These are phyloP conservation scores for Selene dorsalis DNA, from an alignment of 2,797 vertebrate species.

Conservation along the genomic window DNA sequence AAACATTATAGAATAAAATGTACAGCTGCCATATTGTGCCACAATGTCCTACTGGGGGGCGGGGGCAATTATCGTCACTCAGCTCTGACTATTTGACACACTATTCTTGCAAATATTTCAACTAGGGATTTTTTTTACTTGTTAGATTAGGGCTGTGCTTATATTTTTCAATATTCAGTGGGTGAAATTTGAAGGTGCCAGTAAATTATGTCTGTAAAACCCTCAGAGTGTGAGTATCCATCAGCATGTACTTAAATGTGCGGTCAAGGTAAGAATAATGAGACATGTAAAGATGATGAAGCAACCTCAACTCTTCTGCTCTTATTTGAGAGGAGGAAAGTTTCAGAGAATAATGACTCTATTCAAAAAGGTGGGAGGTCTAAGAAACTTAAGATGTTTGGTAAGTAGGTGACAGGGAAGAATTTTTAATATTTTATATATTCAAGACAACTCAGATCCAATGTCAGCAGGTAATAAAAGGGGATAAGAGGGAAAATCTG, in stretches of 20 bases:
- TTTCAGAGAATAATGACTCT: not conserved
- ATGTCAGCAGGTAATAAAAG: conserved; percentile 44
- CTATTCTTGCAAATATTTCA: not conserved
- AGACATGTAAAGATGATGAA: conserved; percentile 12
- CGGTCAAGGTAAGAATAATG: conserved; percentile 8
- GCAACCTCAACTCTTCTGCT: not conserved
- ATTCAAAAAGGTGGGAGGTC: not conserved
- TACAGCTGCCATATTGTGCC: not conserved
- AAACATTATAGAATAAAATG: conserved; percentile 17
- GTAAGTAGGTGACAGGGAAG: conserved; percentile 11
- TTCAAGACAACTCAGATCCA: conserved; percentile 25
- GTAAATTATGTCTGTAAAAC: not conserved
- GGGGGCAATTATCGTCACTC: conserved; percentile 12
- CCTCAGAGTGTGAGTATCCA: no score
- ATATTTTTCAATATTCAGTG: not conserved
- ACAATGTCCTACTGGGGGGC: not conserved
- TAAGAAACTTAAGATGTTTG: conserved; percentile 4
- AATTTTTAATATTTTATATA: conserved; percentile 37
- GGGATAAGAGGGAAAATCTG: conserved; percentile 28
- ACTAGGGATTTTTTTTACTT: not conserved
- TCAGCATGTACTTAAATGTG: not conserved
- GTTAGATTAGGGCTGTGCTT: not conserved
- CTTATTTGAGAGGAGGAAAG: not conserved
- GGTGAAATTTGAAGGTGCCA: not conserved
- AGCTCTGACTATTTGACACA: not conserved